Evolutionary conservation across 2,113 vertebrate genomes (phyloP), one percentile per base, ranked within the genome.

Genomic region (Heloderma charlesbogerti): DNA sequence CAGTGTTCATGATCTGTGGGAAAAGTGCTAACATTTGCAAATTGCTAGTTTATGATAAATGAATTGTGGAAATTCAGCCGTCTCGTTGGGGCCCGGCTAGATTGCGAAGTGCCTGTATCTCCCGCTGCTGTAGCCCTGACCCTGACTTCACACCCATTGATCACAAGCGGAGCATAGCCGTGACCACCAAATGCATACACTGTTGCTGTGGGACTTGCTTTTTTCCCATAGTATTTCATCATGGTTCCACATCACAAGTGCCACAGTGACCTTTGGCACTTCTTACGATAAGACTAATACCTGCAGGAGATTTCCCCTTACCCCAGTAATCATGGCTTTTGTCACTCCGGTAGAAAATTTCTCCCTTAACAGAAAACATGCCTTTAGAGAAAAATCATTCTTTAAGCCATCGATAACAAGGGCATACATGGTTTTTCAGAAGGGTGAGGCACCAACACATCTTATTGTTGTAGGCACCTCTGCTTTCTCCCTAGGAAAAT

Each of bases 11-110:
- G 96, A 97, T 95, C 92, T 96, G 95, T 97, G 95, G 92, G 95
- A 95, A 97, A 97, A 97, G 92, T 96, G 96, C 97, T 97, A 97
- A 96, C 97, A 97, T 97, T 97, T 97, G 97, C 97, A 97, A 97
- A 97, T 97, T 95, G 96, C 95, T 94, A 94, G 84, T 96, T 96
- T 97, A 96, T 97, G 96, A 97, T 96, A 97, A 97, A 97, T 97
- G 97, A 96, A 97, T 97, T 94, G 94, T 97, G 95, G 96, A 96
- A 96, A 96, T 93, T 95, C 95, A 95, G 96, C 94, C 92, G 95
- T 95, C 96, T 95, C 95, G 94, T 94, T 96, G 96, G 95, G 95
- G 94, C 95, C 94, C 92, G 81, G 90, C 91, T 94, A 48, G 93
- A 96, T 94, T 94, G 96, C 92, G 92, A 80, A 96, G 95, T 93